These are phyloP conservation scores for Thamnaconus septentrionalis DNA, from an alignment of 2,113 vertebrate genomes.

Conservation along the genomic window DNA sequence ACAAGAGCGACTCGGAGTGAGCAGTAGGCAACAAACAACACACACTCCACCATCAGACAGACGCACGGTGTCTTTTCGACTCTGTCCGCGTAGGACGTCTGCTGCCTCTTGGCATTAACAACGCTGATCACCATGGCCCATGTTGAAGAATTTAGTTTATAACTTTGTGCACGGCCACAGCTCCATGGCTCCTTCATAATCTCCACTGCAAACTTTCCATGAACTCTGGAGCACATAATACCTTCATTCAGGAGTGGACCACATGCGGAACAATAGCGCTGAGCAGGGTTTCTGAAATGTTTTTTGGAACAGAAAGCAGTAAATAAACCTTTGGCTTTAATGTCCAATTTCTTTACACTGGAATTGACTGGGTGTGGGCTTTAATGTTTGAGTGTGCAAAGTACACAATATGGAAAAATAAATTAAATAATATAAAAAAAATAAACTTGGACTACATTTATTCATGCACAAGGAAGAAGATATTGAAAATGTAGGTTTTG, in stretches of 20 bases:
- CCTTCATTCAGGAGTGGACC: constrained; percentile 44
- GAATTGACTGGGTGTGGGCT: too few species aligned
- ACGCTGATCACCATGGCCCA: too few species aligned
- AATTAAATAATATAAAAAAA: too few species aligned
- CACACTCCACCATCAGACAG: not conserved
- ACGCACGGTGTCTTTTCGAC: too few species aligned
- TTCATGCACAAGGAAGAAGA: too few species aligned
- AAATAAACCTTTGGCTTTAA: not conserved
- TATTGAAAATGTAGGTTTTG: too few species aligned
- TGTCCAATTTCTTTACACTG: too few species aligned
- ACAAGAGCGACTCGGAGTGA: not conserved
- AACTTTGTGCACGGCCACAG: constrained; percentile 35
- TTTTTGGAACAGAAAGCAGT: not conserved
- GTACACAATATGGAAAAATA: too few species aligned
- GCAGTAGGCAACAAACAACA: not conserved
- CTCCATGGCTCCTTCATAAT: constrained; percentile 48
- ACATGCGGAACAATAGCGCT: constrained; percentile 30
- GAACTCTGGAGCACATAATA: constrained; percentile 55
- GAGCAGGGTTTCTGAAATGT: constrained; percentile 13
- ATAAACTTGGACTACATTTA: too few species aligned
- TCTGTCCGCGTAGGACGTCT: too few species aligned
- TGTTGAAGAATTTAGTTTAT: constrained; percentile 14
- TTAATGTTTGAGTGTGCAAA: too few species aligned
- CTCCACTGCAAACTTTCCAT: constrained; percentile 54
- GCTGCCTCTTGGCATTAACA: too few species aligned